Evolutionary conservation across 2,888 invertebrate species (phyloP), one percentile per base, ranked within the genome.

Genomic region (Graphium colonna): DNA sequence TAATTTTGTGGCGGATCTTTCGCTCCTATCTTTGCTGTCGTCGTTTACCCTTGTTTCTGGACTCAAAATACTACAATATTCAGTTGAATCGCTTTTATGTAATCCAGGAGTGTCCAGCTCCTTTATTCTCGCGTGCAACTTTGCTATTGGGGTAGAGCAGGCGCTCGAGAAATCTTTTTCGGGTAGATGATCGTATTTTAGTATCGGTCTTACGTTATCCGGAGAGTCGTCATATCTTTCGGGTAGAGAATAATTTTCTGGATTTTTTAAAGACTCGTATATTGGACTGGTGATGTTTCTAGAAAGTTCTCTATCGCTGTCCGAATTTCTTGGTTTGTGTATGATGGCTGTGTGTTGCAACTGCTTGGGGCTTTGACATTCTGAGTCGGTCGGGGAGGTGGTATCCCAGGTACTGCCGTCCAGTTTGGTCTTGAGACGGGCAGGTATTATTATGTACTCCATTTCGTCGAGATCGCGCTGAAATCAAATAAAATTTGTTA

Each of bases 41-140:
- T 82, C 74, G 3, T 68, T 75, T n/a, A 62, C 73, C 5, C 79
- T 72, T 1, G 58, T 57, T 46, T 87, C 85, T 0, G 90, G 89
- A 57, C 89, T 89, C 1, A 86, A 61, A 46, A 90, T 80, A 52
- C 88, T 89, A 57, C 90, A 90, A 59, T 90, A 90, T 65, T 90
- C 89, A 0, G 90, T 90, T 0, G 90, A 90, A 62, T 90, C 90
- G 55, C 88, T 89, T 59, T 78, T 78, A 17, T 90, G 83, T 21
- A 89, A 65, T 47, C 80, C 80, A 13, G 88, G 85, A 0, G 88
- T 80, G 0, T 70, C 79, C 7, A 80, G 65, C 12, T 86, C 82
- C 64, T 76, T 85, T 5, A 83, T 72, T 17, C 79, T 70, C 0
- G 82, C 73, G 33, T 73, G 72, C 1, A 85, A 62, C 56, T 83